Evolutionary conservation across 2,797 vertebrate genomes (phyloP).

Genomic region (Carapus acus): DNA sequence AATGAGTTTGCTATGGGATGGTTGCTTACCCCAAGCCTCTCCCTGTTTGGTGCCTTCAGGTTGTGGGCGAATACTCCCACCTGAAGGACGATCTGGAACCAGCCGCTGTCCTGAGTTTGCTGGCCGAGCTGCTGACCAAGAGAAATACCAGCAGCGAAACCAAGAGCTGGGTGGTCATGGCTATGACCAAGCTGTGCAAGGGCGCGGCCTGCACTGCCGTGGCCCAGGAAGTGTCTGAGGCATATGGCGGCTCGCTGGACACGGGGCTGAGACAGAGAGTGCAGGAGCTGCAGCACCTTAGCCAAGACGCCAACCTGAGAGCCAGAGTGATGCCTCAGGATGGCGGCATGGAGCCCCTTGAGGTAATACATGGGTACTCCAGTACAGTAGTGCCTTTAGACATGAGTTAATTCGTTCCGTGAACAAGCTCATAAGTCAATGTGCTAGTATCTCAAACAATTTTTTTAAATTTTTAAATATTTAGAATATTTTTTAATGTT

Average conservation of each 20-base stretch:
- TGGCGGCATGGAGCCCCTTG: constrained; percentile 67
- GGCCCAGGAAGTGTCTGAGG: constrained; percentile 70
- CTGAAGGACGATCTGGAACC: constrained; percentile 73
- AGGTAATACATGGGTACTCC: constrained; percentile 71
- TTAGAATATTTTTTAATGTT: no score
- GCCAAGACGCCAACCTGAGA: constrained; percentile 73
- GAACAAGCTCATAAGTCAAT: no score
- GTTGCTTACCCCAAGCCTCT: no score
- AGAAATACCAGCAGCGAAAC: constrained; percentile 81
- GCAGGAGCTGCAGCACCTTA: constrained; percentile 84
- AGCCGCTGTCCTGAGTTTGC: constrained; percentile 69
- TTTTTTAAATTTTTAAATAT: no score
- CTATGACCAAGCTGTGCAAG: constrained; percentile 82
- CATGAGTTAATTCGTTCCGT: no score
- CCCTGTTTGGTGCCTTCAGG: no score
- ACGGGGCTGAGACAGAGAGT: constrained; percentile 85
- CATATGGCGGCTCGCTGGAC: constrained; percentile 78
- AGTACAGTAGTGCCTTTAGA: neutral
- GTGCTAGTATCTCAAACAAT: no score
- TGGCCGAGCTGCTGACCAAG: constrained; percentile 74
- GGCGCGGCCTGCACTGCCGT: constrained; percentile 52
- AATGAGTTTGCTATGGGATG: no score
- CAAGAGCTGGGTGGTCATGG: constrained; percentile 83
- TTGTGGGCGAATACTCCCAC: constrained; percentile 87
- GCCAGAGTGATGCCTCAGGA: constrained; percentile 72